Conservation (phyloP, 1,140 invertebrate species). For the Centruroides vittatus region DNA sequence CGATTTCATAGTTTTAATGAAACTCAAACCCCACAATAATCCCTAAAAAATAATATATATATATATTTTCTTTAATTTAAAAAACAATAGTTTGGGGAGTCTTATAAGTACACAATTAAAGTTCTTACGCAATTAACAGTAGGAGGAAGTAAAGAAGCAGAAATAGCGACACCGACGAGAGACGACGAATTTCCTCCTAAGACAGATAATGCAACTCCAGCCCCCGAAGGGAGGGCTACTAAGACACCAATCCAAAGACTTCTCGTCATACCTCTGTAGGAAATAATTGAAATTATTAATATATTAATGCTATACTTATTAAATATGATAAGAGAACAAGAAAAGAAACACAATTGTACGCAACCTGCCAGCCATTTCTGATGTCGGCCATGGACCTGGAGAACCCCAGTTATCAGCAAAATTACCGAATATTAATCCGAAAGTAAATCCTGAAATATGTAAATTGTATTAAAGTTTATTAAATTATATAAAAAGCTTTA, state of each 20-base stretch:
- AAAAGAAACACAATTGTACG: background rate
- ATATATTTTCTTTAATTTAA: no score
- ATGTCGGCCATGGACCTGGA: conserved; percentile 53
- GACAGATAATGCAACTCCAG: conserved; percentile 68
- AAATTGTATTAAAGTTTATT: no score
- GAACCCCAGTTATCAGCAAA: conserved; percentile 54
- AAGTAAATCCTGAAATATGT: conserved; percentile 46
- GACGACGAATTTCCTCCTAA: conserved; percentile 69
- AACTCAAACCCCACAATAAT: conserved; percentile 8
- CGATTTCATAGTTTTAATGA: conserved; percentile 9
- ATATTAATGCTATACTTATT: no score
- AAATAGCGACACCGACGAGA: conserved; percentile 75
- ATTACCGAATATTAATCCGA: conserved; percentile 55
- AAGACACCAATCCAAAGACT: conserved; percentile 49
- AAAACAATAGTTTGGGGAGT: no score
- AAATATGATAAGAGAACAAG: background rate
- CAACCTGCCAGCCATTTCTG: conserved; percentile 62
- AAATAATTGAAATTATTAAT: background rate
- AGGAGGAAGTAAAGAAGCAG: conserved; percentile 70
- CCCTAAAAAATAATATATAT: conserved; percentile 5
- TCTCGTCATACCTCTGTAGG: conserved; percentile 35
- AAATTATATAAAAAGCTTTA: no score
- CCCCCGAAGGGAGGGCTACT: conserved; percentile 54
- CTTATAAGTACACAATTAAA: no score
- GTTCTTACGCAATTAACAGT: conserved; percentile 64